Evolutionary conservation across 2,888 invertebrate genomes (phyloP).

Genomic region (Stictocephala bisonia): DNA sequence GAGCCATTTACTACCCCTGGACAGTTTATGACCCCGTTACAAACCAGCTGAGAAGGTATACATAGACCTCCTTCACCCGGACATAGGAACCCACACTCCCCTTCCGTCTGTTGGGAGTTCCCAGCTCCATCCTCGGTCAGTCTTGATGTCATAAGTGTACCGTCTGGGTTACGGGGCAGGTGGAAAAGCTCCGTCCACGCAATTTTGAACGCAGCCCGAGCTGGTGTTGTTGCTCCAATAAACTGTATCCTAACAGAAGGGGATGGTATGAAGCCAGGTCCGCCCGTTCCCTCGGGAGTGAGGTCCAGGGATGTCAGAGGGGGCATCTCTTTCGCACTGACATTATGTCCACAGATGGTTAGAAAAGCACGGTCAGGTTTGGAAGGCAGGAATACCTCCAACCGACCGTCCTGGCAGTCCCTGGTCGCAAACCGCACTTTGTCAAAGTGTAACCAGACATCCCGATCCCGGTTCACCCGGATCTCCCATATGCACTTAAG

Average conservation of each 20-base stretch:
- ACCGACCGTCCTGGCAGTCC: conserved; percentile 86
- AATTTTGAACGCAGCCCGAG: conserved; percentile 86
- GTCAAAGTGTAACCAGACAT: conserved; percentile 89
- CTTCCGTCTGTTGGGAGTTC: conserved; percentile 53
- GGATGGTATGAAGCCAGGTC: conserved; percentile 73
- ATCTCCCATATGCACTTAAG: conserved; percentile 84
- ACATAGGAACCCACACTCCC: conserved; percentile 84
- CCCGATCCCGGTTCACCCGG: conserved; percentile 83
- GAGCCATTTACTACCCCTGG: conserved; percentile 69
- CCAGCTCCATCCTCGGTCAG: conserved; percentile 66
- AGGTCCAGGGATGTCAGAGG: conserved; percentile 66
- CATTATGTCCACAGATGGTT: conserved; percentile 87
- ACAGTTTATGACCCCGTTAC: conserved; percentile 90
- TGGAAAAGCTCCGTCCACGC: conserved; percentile 92
- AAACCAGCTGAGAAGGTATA: conserved; percentile 84
- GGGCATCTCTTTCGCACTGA: conserved; percentile 81
- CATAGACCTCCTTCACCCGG: conserved; percentile 86
- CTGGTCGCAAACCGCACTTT: conserved; percentile 85
- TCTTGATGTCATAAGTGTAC: conserved; percentile 81
- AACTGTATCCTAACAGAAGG: conserved; percentile 60
- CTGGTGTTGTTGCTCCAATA: conserved; percentile 78
- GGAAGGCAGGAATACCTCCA: conserved; percentile 83
- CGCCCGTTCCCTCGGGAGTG: conserved; percentile 69
- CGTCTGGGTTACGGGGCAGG: conserved; percentile 85
- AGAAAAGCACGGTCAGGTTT: conserved; percentile 75